Percentiles rank a stretch among this genome's conserved stretches.
Conservation (phyloP, 37 sponge, comb jelly and placozoan species). For the Theonella swinhoei region DNA sequence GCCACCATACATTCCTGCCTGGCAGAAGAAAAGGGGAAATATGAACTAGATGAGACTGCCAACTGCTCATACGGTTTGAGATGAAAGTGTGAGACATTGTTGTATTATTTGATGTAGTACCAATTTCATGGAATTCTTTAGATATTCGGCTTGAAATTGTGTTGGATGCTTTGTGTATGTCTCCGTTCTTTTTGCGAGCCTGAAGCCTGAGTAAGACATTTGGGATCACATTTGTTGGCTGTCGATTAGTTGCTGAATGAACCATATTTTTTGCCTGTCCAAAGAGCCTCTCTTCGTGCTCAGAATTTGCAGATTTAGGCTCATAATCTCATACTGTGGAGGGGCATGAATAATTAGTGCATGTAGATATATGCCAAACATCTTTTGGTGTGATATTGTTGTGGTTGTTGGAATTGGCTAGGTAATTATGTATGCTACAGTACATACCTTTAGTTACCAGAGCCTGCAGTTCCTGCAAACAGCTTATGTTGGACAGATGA, state of each 20-base stretch:
- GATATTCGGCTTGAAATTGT: background rate
- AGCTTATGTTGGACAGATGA: background rate
- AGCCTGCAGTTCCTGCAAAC: conserved; percentile 5
- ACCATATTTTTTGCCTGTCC: conserved; percentile 30
- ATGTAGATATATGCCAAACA: conserved; percentile 27
- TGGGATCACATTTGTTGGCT: conserved; percentile 3
- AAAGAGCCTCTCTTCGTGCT: conserved; percentile 34
- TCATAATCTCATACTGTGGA: conserved; percentile 11
- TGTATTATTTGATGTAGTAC: background rate
- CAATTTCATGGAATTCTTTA: background rate
- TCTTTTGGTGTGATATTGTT: conserved; percentile 5
- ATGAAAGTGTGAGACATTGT: background rate
- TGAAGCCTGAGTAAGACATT: conserved; percentile 26
- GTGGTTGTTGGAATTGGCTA: background rate
- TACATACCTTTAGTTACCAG: background rate
- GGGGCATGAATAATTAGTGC: conserved; percentile 14
- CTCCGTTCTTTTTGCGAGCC: conserved; percentile 5
- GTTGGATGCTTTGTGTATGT: background rate
- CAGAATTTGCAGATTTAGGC: conserved; percentile 18
- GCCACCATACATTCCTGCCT: conserved; percentile 1
- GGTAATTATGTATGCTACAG: background rate
- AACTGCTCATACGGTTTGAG: background rate
- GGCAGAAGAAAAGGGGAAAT: background rate
- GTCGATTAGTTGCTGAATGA: background rate
- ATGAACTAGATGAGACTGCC: conserved; percentile 1